Base-by-base conservation (phyloP, 2,797 vertebrate genomes). In the Acanthiza pusilla region DNA sequence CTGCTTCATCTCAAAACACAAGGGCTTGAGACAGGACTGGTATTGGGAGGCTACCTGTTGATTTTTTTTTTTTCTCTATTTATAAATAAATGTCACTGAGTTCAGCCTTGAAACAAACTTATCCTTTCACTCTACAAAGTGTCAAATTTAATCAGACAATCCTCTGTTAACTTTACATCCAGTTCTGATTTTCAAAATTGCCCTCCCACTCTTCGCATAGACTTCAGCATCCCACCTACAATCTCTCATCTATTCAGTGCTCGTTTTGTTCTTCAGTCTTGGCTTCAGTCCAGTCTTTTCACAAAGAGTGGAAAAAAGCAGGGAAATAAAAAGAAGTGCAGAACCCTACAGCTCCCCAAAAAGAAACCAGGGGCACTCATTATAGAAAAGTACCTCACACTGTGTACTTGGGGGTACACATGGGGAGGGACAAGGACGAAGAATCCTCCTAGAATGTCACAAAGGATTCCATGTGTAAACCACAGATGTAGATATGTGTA, bases 211-310 rank as follows among this genome's bases (percentile, higher is more conserved):
- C 93, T 81, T 93, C 2, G 1, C 95, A 94, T 62, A 96, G 94
- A 93, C 90, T 95, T 95, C 75, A 96, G 90, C 93, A 92, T 76
- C 93, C 96, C 96, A 95, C 96, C 94, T 95, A 95, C 94, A 82
- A 94, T 81, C 91, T 91, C 91, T 96, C 93, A 95, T 91, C 86
- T 96, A 93, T 93, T 94, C 93, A 95, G 88, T 30, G 18, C 90
- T 93, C 55, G 17, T 96, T 96, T 96, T 96, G 92, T 96, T 96
- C 86, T 85, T 89, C 91, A 92, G 60, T 82, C 83, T 91, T 96
- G 96, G 95, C 96, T 89, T 82, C 83, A 67, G 91, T 88, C 96
- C 95, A 96, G 93, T 40, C 91, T 93, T 82, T 85, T 85, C 90
- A 93, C 26, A 94, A 93, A 95, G 92, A 3, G 0, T 79, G 74